phyloP scores from a whole-genome alignment of 2,113 vertebrate species.

The Lampris incognitus region DNA sequence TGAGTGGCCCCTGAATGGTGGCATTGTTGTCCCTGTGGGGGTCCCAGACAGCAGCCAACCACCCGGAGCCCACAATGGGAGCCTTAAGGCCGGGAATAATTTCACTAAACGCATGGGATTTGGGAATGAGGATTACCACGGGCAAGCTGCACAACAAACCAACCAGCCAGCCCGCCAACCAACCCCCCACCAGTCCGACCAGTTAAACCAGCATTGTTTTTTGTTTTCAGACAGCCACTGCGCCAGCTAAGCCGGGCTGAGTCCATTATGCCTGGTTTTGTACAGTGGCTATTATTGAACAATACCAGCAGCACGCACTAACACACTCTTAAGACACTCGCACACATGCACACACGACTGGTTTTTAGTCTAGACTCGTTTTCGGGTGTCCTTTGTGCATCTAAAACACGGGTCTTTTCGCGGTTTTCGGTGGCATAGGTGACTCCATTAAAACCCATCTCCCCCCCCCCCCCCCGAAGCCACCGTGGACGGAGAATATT shows the following conservation, averaged over 20 bases:
- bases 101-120: constrained; percentile 80
- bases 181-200: constrained; percentile 60
- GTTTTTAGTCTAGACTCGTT: constrained; percentile 26
- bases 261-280: constrained; percentile 5
- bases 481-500: not conserved
- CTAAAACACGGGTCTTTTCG: constrained; percentile 13
- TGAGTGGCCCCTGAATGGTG: constrained; percentile 75
- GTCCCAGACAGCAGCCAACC: constrained; percentile 71
- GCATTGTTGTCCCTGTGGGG: constrained; percentile 77
- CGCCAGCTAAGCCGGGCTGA: constrained; percentile 1
- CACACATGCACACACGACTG: not conserved
- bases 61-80: constrained; percentile 72
- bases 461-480: constrained; percentile 14
- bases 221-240: constrained; percentile 7
- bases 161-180: constrained; percentile 52
- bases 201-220: constrained; percentile 62
- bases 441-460: constrained; percentile 49
- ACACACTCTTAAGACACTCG: not conserved
- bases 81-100: constrained; percentile 79
- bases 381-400: constrained; percentile 27
- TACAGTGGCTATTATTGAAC: constrained; percentile 24
- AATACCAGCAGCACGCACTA: constrained; percentile 24
- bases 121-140: constrained; percentile 75
- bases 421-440: constrained; percentile 28
- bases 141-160: constrained; percentile 67